phyloP scores from a whole-genome alignment of 2,888 invertebrate species.

The Leptinotarsa juncta region DNA sequence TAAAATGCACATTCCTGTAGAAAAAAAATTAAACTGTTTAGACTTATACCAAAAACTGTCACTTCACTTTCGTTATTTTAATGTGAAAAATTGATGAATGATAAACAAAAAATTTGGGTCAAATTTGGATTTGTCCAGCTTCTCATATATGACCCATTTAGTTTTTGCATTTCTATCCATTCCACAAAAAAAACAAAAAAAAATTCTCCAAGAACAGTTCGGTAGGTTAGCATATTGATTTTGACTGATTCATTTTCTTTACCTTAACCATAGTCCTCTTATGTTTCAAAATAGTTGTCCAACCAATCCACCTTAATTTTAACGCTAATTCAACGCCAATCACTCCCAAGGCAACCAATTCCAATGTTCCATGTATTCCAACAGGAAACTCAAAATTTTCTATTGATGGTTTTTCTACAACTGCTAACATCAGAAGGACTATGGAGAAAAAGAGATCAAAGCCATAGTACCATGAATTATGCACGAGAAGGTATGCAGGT shows the following conservation, averaged over 20 bases:
- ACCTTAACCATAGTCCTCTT: conserved; percentile 89
- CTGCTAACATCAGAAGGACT: conserved; percentile 78
- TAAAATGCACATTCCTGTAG: too few relatives aligned
- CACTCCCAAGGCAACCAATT: conserved; percentile 79
- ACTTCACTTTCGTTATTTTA: too few relatives aligned
- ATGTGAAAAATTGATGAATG: too few relatives aligned
- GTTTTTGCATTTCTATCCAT: too few relatives aligned
- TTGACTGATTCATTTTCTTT: conserved; percentile 39
- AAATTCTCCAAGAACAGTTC: neutral
- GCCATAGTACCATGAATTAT: conserved; percentile 88
- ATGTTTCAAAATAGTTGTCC: conserved; percentile 84
- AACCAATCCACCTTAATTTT: conserved; percentile 88
- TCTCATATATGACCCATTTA: too few relatives aligned
- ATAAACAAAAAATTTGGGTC: too few relatives aligned
- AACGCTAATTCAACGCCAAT: conserved; percentile 83
- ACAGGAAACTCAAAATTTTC: conserved; percentile 80
- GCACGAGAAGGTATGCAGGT: conserved; percentile 88
- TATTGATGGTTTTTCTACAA: conserved; percentile 85
- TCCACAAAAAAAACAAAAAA: too few relatives aligned
- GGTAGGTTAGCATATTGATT: neutral
- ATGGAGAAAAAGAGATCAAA: conserved; percentile 83
- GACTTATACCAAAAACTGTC: too few relatives aligned
- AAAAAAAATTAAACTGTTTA: too few relatives aligned
- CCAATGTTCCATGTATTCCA: conserved; percentile 84
- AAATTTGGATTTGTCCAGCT: too few relatives aligned